Evolutionary conservation across 37 sponge, comb jelly and placozoan genomes (phyloP).

Genomic region (Beroe forskalii): DNA sequence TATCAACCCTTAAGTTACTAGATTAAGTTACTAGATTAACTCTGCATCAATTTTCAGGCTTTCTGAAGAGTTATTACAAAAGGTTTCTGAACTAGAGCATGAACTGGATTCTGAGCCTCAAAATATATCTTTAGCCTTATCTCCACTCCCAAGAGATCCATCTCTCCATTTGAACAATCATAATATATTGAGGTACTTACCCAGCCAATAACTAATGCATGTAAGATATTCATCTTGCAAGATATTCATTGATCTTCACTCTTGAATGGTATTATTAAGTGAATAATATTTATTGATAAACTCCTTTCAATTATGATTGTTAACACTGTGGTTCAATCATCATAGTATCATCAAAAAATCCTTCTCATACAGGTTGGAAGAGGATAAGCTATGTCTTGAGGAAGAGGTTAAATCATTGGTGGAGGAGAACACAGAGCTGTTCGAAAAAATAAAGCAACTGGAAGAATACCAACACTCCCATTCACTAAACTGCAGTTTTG

Average conservation of each 20-base stretch:
- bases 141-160: constrained; percentile 11
- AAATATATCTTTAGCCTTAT: neutral
- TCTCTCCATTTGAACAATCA: neutral
- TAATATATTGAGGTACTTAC: neutral
- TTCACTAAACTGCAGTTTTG: no score
- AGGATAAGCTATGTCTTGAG: neutral
- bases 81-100: neutral
- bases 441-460: neutral
- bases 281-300: no score
- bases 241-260: neutral
- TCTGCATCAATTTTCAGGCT: neutral
- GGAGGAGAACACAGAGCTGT: neutral
- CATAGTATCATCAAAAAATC: no score
- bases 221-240: neutral
- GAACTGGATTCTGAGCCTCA: neutral
- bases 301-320: no score
- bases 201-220: no score
- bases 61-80: neutral
- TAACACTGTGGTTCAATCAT: no score
- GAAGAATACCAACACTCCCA: neutral
- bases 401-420: neutral
- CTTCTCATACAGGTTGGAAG: constrained; percentile 38
- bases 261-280: neutral
- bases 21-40: no score
- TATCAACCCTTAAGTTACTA: no score